Evolutionary conservation across 2,888 invertebrate genomes (phyloP).

Genomic region (Macrophya alboannulata): DNA sequence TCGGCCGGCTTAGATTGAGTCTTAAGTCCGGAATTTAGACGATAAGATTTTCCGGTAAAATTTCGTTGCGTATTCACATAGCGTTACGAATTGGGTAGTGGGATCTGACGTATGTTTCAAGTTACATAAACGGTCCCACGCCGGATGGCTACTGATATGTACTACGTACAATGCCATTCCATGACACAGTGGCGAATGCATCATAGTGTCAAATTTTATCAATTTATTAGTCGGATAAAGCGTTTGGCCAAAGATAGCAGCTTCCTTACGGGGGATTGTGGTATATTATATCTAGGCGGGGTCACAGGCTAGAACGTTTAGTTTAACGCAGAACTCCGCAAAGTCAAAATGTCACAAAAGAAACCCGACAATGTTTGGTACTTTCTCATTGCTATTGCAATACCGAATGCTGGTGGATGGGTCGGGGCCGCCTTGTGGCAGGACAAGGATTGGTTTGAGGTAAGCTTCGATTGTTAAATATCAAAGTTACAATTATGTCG

Average conservation of each 20-base stretch:
- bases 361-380: constrained; percentile 18
- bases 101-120: neutral
- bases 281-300: neutral
- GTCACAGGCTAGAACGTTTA: neutral
- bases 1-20: no score
- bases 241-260: constrained; percentile 5
- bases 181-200: neutral
- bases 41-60: neutral
- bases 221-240: neutral
- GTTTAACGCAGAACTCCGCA: neutral
- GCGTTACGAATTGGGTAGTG: neutral
- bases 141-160: neutral
- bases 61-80: constrained; percentile 6
- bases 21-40: neutral
- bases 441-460: constrained; percentile 43
- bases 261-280: neutral
- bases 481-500: no score
- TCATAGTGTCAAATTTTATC: constrained; percentile 31
- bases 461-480: neutral
- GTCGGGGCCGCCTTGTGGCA: constrained; percentile 15
- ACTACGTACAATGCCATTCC: neutral
- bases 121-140: constrained; percentile 12
- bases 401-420: constrained; percentile 32
- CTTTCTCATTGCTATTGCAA: constrained; percentile 8
- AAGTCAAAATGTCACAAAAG: neutral